Percentiles rank a stretch among this genome's conserved stretches.
Conservation (phyloP, 2,797 vertebrate species). For the Sebastes taczanowskii region DNA sequence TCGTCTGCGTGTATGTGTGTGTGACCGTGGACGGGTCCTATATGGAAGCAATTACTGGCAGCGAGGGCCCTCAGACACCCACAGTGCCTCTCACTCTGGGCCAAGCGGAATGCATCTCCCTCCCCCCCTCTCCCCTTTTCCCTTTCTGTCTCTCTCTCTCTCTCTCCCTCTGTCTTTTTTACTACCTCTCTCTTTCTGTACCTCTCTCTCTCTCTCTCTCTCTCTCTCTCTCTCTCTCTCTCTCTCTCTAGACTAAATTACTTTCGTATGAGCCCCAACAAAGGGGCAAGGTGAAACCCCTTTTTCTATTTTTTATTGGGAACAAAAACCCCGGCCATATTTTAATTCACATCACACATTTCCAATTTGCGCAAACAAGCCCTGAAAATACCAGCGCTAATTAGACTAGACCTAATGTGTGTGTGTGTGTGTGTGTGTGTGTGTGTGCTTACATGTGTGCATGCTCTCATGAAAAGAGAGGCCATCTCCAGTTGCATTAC, state of each 20-base stretch:
- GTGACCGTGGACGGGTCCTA: constrained; percentile 76
- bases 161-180: constrained; percentile 64
- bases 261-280: constrained; percentile 88
- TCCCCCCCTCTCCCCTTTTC: constrained; percentile 37
- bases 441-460: constrained; percentile 44
- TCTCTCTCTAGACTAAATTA: constrained; percentile 86
- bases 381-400: constrained; percentile 79
- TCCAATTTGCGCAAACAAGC: constrained; percentile 85
- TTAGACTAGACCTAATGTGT: constrained; percentile 76
- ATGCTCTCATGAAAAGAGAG: constrained; percentile 51
- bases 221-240: constrained; percentile 55
- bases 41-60: constrained; percentile 98
- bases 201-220: constrained; percentile 42
- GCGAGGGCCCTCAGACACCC: constrained; percentile 86
- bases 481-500: constrained; percentile 62
- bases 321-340: constrained; percentile 81
- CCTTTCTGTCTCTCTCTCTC: constrained; percentile 45
- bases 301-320: constrained; percentile 78
- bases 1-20: not conserved
- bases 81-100: constrained; percentile 84
- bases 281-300: constrained; percentile 86
- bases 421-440: constrained; percentile 33
- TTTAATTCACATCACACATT: constrained; percentile 90
- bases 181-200: constrained; percentile 51
- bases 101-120: constrained; percentile 86